These are phyloP conservation scores for Stenodera caucasica DNA, from an alignment of 2,888 invertebrate species.

Conservation along the genomic window DNA sequence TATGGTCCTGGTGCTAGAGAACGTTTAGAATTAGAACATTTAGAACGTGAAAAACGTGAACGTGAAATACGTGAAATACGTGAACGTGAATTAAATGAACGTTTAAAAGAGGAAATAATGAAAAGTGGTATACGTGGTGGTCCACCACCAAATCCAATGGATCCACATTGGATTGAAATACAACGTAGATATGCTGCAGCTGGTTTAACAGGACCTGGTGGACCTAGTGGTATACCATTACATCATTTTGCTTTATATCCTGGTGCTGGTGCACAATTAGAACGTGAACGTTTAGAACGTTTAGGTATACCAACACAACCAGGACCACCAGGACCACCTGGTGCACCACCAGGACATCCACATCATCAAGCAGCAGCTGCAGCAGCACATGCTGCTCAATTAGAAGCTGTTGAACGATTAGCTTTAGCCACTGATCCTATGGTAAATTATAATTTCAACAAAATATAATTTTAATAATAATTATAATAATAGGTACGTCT, in stretches of 20 bases:
- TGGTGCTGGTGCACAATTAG: conserved; percentile 78
- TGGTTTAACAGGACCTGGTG: conserved; percentile 54
- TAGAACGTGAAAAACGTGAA: conserved; percentile 72
- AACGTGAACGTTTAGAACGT: conserved; percentile 83
- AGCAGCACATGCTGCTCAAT: conserved; percentile 60
- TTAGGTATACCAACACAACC: conserved; percentile 73
- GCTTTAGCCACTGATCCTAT: conserved; percentile 89
- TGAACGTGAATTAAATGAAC: conserved; percentile 79
- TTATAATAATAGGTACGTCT: conserved; percentile 62
- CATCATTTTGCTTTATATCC: conserved; percentile 76
- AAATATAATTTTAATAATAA: not conserved
- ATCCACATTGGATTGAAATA: conserved; percentile 85
- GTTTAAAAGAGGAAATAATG: conserved; percentile 86
- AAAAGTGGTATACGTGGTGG: conserved; percentile 61
- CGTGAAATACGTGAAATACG: conserved; percentile 78
- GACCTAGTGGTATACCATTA: conserved; percentile 60
- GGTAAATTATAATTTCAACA: conserved; percentile 58
- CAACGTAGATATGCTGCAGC: conserved; percentile 67
- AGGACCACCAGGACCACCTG: conserved; percentile 59
- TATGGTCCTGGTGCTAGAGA: conserved; percentile 67
- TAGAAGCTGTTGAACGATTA: conserved; percentile 76
- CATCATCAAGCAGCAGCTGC: conserved; percentile 63
- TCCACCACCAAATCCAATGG: conserved; percentile 57
- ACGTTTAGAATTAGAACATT: conserved; percentile 66
- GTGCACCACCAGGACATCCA: conserved; percentile 59